phyloP scores from a whole-genome alignment of 2,888 invertebrate species.

The Apotomis capreana region DNA sequence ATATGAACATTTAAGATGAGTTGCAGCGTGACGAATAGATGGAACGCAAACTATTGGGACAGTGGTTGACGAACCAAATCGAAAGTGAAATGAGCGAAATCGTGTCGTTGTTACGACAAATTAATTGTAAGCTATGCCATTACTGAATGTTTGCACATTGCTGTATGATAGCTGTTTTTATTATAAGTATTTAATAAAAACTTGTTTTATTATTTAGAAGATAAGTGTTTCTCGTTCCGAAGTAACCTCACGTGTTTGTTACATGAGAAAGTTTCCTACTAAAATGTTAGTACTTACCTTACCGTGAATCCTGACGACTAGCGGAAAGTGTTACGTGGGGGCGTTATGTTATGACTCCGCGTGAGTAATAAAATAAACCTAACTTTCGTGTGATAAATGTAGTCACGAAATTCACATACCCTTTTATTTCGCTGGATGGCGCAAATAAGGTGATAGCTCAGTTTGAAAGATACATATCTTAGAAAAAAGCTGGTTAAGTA shows the following conservation, averaged over 20 bases:
- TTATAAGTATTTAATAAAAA: constrained; percentile 32
- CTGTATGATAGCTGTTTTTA: constrained; percentile 18
- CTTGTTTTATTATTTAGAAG: constrained; percentile 20
- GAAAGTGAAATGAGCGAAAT: constrained; percentile 37
- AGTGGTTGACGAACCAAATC: constrained; percentile 24
- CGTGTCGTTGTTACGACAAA: constrained; percentile 26
- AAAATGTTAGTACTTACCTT: constrained; percentile 10
- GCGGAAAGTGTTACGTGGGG: constrained; percentile 6
- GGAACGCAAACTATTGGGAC: constrained; percentile 34
- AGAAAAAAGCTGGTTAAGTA: too few species aligned
- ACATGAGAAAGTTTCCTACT: constrained; percentile 12
- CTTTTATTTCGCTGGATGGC: neutral
- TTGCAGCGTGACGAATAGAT: constrained; percentile 25
- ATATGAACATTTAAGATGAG: constrained; percentile 20
- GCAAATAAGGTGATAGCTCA: too few species aligned
- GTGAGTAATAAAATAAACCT: constrained; percentile 14
- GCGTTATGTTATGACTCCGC: constrained; percentile 4
- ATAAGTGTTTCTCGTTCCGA: neutral
- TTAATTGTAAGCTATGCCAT: constrained; percentile 27
- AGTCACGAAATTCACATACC: neutral
- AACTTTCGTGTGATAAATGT: constrained; percentile 16
- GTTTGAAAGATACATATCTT: too few species aligned
- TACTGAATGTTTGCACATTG: constrained; percentile 13
- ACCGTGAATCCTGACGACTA: neutral
- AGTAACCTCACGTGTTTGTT: neutral